Conservation (phyloP, 2,797 vertebrate genomes). For the Liparis tanakae region DNA sequence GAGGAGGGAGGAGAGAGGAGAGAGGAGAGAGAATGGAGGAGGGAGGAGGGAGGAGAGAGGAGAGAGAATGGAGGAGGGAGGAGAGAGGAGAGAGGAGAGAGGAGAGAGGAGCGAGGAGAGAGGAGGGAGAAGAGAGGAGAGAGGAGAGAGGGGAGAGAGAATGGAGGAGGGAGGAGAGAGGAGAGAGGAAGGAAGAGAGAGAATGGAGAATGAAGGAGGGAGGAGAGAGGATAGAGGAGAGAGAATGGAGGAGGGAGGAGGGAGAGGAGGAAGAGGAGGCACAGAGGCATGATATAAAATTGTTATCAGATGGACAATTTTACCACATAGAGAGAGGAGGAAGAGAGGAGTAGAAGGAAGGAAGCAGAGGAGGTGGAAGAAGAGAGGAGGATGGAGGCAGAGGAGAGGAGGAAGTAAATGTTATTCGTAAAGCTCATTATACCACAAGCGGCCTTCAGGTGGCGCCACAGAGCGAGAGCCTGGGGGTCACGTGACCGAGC, state of each 20-base stretch:
- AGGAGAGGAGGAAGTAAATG: background rate
- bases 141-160: conserved; percentile 1
- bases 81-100: too few species aligned
- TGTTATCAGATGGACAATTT: conserved; percentile 22
- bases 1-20: too few species aligned
- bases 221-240: too few species aligned
- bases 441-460: background rate
- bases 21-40: too few species aligned
- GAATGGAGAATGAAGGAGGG: too few species aligned
- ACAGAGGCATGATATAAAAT: conserved; percentile 29
- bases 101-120: background rate
- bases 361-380: too few species aligned
- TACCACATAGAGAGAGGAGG: background rate
- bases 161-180: background rate
- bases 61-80: too few species aligned
- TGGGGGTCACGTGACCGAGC: background rate
- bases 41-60: too few species aligned
- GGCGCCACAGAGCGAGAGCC: background rate
- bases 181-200: too few species aligned
- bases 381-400: background rate
- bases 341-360: too few species aligned
- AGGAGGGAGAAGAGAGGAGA: background rate
- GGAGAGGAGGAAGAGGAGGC: background rate
- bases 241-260: background rate
- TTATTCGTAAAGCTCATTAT: background rate